A percentile compares a stretch with the other conserved stretches of the same genome.
These are phyloP conservation scores for Iguana delicatissima DNA, from an alignment of 2,797 vertebrate species.

Conservation along the genomic window DNA sequence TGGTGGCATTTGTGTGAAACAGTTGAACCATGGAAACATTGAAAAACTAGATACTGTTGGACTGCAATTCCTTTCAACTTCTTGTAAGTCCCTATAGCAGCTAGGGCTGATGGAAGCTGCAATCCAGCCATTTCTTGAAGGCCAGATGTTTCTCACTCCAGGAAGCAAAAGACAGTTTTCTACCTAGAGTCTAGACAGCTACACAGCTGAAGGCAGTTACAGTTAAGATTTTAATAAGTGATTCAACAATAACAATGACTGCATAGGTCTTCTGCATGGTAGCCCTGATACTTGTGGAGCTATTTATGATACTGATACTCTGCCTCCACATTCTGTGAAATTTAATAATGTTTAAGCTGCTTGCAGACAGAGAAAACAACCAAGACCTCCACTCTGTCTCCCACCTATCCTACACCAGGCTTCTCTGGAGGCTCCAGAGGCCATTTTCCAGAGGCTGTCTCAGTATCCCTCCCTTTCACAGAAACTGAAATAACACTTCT, in stretches of 20 bases:
- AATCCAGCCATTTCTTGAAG: background rate
- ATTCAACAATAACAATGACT: background rate
- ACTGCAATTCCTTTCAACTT: background rate
- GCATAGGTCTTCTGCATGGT: constrained; percentile 13
- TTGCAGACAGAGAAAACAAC: constrained; percentile 11
- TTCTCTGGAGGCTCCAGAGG: too few species aligned
- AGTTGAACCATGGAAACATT: background rate
- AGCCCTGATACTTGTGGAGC: too few species aligned
- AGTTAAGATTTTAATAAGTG: constrained; percentile 21
- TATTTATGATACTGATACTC: constrained; percentile 12
- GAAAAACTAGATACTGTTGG: background rate
- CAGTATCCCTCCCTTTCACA: too few species aligned
- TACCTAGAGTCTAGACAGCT: constrained; percentile 8
- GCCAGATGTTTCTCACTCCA: background rate
- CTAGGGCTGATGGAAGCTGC: background rate
- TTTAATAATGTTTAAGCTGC: constrained; percentile 43
- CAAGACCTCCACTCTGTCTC: background rate
- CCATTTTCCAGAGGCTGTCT: too few species aligned
- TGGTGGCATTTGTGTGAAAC: constrained; percentile 31
- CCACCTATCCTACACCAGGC: background rate
- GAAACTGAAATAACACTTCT: too few species aligned
- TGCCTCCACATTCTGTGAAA: constrained; percentile 35
- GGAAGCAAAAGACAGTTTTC: constrained; percentile 44
- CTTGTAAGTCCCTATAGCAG: background rate
- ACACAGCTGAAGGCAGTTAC: constrained; percentile 9